Evolutionary conservation across 2,888 invertebrate genomes (phyloP).

Genomic region (Rhopalosiphum nymphaeae): DNA sequence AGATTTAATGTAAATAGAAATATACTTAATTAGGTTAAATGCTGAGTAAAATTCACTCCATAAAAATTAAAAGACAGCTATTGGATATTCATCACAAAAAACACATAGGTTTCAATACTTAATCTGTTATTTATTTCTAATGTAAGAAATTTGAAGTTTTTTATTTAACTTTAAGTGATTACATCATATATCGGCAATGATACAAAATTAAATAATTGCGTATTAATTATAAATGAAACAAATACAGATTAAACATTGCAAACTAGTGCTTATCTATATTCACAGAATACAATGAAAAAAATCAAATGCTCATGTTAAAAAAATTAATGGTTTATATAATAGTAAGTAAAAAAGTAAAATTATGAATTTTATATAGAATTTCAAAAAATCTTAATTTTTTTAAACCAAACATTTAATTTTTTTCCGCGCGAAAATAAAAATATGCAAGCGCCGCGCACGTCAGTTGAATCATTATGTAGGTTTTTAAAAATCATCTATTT

Average conservation of each 20-base stretch:
- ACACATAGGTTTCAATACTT: slow-evolving; percentile 51
- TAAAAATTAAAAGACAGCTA: slow-evolving; percentile 57
- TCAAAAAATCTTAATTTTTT: slow-evolving; percentile 34
- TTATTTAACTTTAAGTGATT: not conserved
- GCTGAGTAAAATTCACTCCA: not conserved
- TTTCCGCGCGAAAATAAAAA: slow-evolving; percentile 59
- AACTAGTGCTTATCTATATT: slow-evolving; percentile 34
- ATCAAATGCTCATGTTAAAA: slow-evolving; percentile 51
- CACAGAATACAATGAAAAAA: slow-evolving; percentile 56
- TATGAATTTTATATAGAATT: slow-evolving; percentile 30
- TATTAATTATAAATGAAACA: slow-evolving; percentile 12
- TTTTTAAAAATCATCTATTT: slow-evolving; percentile 38
- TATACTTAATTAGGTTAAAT: not conserved
- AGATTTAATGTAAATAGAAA: not conserved
- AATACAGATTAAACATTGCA: slow-evolving; percentile 43
- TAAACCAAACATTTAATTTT: slow-evolving; percentile 45
- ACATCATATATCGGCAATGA: not conserved
- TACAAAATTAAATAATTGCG: not conserved
- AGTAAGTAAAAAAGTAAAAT: not conserved
- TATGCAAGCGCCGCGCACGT: slow-evolving; percentile 62
- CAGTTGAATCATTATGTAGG: slow-evolving; percentile 55
- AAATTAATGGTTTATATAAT: slow-evolving; percentile 7
- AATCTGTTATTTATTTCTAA: slow-evolving; percentile 30
- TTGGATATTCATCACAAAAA: slow-evolving; percentile 57
- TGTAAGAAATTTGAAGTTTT: not conserved